Conservation (phyloP, 1,140 invertebrate species). For the Pemphigus obesinymphae region DNA sequence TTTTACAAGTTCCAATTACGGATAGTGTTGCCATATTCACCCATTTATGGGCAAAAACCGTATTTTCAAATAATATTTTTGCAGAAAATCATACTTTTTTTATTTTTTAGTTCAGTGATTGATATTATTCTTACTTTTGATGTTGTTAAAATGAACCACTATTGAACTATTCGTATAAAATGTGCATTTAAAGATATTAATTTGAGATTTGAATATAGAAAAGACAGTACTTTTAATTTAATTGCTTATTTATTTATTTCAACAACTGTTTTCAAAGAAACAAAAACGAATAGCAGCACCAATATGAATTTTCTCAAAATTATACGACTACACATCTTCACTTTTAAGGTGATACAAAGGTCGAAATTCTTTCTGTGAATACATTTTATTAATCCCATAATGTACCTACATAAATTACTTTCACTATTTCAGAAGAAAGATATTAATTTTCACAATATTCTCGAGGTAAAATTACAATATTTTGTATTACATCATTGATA, state of each 20-base stretch:
- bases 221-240: not conserved
- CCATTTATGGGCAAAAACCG: not conserved
- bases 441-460: not conserved
- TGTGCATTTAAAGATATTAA: not conserved
- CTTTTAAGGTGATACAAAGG: not conserved
- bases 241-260: constrained; percentile 9
- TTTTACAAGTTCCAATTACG: constrained; percentile 15
- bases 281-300: not conserved
- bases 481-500: not conserved
- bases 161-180: not conserved
- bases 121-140: not conserved
- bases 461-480: not conserved
- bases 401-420: not conserved
- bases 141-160: not conserved
- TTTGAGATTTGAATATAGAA: too few species aligned
- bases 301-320: constrained; percentile 36
- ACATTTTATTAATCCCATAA: constrained; percentile 1
- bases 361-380: not conserved
- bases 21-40: not conserved
- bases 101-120: not conserved
- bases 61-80: not conserved
- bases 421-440: not conserved
- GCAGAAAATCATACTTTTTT: not conserved
- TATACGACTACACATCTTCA: not conserved
- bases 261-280: not conserved